These are phyloP conservation scores for Mythimna loreyi DNA, from an alignment of 2,888 invertebrate genomes.

Conservation along the genomic window DNA sequence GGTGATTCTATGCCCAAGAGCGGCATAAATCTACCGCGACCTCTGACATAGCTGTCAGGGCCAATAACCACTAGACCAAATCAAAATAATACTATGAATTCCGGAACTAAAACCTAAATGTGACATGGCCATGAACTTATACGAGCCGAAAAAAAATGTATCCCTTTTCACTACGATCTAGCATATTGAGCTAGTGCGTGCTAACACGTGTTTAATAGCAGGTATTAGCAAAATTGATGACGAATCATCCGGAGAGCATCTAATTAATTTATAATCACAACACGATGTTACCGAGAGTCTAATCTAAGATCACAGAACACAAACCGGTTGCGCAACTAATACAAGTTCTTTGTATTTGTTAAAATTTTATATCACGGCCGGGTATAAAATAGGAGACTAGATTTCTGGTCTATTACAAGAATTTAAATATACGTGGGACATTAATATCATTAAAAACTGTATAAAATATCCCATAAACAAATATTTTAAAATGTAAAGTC, in stretches of 20 bases:
- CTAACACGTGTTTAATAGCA: too few species aligned
- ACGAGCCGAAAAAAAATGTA: constrained; percentile 9
- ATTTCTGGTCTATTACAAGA: not conserved
- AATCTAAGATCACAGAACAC: constrained; percentile 29
- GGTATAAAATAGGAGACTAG: not conserved
- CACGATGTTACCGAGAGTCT: constrained; percentile 19
- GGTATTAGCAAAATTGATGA: constrained; percentile 29
- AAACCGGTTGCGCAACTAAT: constrained; percentile 56
- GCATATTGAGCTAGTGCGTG: not conserved
- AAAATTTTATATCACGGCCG: constrained; percentile 25
- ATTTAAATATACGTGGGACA: not conserved
- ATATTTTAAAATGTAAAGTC: not conserved
- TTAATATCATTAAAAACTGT: not conserved
- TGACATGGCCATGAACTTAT: constrained; percentile 7
- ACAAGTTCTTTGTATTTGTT: constrained; percentile 28
- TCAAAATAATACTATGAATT: not conserved
- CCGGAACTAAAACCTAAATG: constrained; percentile 10
- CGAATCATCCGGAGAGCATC: constrained; percentile 53
- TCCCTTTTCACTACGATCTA: not conserved
- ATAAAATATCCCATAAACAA: not conserved
- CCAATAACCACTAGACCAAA: not conserved
- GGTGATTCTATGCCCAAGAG: too few species aligned
- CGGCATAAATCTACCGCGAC: too few species aligned
- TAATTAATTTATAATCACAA: constrained; percentile 35
- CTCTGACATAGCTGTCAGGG: too few species aligned